These are phyloP conservation scores for Encarsia formosa DNA, from an alignment of 2,888 invertebrate species.

Conservation along the genomic window DNA sequence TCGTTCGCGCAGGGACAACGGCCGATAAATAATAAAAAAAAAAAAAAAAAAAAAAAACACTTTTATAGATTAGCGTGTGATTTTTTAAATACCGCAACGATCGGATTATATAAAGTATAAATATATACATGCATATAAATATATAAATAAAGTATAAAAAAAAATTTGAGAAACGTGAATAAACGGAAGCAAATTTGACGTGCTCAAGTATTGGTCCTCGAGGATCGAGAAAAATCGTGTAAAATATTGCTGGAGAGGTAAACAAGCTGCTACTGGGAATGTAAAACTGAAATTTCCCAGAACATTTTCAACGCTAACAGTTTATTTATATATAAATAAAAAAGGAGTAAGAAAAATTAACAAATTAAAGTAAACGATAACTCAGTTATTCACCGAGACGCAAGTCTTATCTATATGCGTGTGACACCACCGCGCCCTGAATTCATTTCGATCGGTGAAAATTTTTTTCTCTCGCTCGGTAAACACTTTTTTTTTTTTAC, in stretches of 20 bases:
- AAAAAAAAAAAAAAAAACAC: conserved; percentile 19
- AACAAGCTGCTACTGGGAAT: background rate
- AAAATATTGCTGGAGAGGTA: too few relatives aligned
- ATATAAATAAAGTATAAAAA: conserved; percentile 9
- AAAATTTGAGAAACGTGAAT: conserved; percentile 1
- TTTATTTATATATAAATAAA: conserved; percentile 45
- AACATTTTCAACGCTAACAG: conserved; percentile 45
- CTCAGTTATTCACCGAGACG: conserved; percentile 46
- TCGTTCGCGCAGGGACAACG: too few relatives aligned
- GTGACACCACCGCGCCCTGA: conserved; percentile 35
- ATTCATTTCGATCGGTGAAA: conserved; percentile 32
- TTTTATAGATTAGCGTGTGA: conserved; percentile 27
- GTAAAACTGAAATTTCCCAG: conserved; percentile 31
- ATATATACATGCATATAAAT: conserved; percentile 9
- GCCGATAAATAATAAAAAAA: too few relatives aligned
- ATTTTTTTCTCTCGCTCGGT: conserved; percentile 22
- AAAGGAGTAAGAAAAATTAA: too few relatives aligned
- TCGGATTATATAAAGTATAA: conserved; percentile 13
- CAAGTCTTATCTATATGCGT: conserved; percentile 47
- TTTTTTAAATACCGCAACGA: conserved; percentile 23
- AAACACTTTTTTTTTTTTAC: background rate
- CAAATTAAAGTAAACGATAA: conserved; percentile 22
- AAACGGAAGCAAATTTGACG: background rate
- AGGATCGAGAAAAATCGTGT: background rate
- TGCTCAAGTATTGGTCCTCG: background rate